Evolutionary conservation across 2,113 vertebrate species (phyloP).

Genomic region (Neotragus moschatus): DNA sequence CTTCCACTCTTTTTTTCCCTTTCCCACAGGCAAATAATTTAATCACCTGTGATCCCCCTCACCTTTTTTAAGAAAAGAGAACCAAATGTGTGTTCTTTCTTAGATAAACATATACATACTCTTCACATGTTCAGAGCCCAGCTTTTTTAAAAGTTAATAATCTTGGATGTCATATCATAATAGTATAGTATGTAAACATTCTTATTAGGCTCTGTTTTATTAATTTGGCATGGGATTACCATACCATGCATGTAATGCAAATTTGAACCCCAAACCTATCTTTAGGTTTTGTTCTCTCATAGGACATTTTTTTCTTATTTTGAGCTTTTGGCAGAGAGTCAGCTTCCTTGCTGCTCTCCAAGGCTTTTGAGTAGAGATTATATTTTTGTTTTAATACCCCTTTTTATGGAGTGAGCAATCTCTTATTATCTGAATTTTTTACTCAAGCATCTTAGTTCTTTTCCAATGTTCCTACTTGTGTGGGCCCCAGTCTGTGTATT

Average conservation of each 20-base stretch:
- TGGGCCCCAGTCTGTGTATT: background rate
- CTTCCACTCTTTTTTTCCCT: background rate
- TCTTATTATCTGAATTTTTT: background rate
- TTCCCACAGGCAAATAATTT: background rate
- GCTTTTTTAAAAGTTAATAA: background rate
- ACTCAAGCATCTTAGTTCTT: background rate
- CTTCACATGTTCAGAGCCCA: background rate
- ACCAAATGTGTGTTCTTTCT: background rate
- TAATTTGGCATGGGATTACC: background rate
- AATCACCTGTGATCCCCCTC: background rate
- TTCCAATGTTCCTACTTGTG: background rate
- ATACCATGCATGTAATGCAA: background rate
- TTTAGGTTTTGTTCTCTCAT: background rate
- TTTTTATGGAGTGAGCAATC: background rate
- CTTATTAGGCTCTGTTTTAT: background rate
- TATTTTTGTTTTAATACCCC: background rate
- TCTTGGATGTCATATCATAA: background rate
- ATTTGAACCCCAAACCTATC: slow-evolving; percentile 5
- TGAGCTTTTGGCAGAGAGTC: background rate
- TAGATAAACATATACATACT: background rate
- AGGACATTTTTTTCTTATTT: background rate
- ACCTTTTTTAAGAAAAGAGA: background rate
- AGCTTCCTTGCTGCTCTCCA: background rate
- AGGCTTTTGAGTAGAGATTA: background rate
- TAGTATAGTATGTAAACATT: background rate